phyloP scores from a whole-genome alignment of 2,888 invertebrate genomes.

The Busseola fusca region DNA sequence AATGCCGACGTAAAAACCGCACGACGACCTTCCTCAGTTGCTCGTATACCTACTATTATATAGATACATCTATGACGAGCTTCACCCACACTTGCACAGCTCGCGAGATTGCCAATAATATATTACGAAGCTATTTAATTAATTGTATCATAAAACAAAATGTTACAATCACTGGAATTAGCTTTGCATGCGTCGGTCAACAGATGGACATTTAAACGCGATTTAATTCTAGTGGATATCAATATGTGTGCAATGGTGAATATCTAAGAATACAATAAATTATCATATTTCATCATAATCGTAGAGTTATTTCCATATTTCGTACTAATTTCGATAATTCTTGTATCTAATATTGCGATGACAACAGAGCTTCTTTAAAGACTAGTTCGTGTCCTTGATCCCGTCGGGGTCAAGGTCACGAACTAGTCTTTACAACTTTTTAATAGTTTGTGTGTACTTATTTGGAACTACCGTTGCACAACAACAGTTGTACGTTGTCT shows the following conservation, averaged over 20 bases:
- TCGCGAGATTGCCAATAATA: conserved; percentile 5
- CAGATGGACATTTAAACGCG: neutral
- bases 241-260: neutral
- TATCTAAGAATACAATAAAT: neutral
- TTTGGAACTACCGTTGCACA: neutral
- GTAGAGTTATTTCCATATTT: conserved; percentile 1
- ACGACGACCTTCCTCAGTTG: conserved; percentile 36
- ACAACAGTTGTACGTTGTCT: neutral
- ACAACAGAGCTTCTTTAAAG: neutral
- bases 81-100: conserved; percentile 20
- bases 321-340: neutral
- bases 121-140: conserved; percentile 10
- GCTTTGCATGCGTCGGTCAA: neutral
- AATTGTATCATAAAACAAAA: conserved; percentile 20
- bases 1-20: conserved; percentile 32
- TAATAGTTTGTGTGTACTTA: conserved; percentile 2
- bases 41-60: neutral
- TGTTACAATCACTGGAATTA: conserved; percentile 14
- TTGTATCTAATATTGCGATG: neutral
- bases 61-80: neutral
- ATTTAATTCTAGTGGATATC: conserved; percentile 10
- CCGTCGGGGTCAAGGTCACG: conserved; percentile 12
- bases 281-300: conserved; percentile 5
- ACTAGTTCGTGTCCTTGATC: conserved; percentile 17
- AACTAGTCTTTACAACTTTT: neutral